Percentiles rank a stretch among this genome's conserved stretches.
phyloP scores from a whole-genome alignment of 2,113 vertebrate species.

The Xyliphius kryptos region DNA sequence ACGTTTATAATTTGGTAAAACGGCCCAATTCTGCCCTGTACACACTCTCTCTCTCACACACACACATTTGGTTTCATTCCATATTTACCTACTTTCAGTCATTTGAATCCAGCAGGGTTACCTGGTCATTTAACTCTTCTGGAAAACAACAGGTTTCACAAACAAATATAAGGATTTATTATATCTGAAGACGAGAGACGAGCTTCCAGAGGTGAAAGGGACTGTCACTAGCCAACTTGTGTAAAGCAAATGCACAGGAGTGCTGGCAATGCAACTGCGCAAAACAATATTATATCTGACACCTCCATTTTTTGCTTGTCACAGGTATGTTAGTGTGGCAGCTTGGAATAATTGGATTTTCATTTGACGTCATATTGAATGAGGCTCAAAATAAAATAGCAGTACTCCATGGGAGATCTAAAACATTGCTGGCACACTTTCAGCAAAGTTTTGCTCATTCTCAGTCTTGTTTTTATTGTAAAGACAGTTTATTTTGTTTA shows the following conservation, averaged over 20 bases:
- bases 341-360: conserved; percentile 42
- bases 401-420: neutral
- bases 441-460: conserved; percentile 13
- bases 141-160: conserved; percentile 9
- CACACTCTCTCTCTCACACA: conserved; percentile 1
- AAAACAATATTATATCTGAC: conserved; percentile 33
- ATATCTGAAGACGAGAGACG: conserved; percentile 23
- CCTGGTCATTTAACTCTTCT: conserved; percentile 22
- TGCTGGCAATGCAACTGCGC: conserved; percentile 18
- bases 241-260: conserved; percentile 22
- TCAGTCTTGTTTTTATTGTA: neutral
- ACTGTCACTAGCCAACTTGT: conserved; percentile 25
- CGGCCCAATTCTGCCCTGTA: too few relatives aligned
- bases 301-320: conserved; percentile 35
- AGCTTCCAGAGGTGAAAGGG: conserved; percentile 8
- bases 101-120: conserved; percentile 17
- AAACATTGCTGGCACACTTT: conserved; percentile 19
- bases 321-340: conserved; percentile 32
- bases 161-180: conserved; percentile 27
- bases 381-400: conserved; percentile 23
- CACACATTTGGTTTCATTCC: conserved; percentile 1
- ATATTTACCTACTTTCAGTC: conserved; percentile 25
- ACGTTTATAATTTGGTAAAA: too few relatives aligned
- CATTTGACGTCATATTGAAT: conserved; percentile 24
- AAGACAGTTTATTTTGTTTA: neutral